Base-by-base conservation (phyloP, 2,888 invertebrate species). In the Drosophila yooni region DNA sequence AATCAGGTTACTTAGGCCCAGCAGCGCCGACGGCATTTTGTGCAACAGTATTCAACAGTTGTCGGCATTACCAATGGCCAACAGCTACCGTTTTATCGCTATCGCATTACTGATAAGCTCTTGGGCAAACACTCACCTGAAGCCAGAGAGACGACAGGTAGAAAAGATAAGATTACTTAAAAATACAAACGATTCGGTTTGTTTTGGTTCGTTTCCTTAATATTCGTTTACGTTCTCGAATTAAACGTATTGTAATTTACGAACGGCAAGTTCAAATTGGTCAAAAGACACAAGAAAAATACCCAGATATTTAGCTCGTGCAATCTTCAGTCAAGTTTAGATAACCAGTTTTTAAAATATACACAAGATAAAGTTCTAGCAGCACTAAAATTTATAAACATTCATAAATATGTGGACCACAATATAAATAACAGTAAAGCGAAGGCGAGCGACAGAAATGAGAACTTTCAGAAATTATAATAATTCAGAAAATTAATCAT, bases 21-120 rank as follows among this genome's bases (percentile, higher is more conserved):
- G 60, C 52, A 36, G 56, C n/a, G 48, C 74, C 80, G 83, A 65
- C 84, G 87, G 87, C 84, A 81, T 79, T 83, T 82, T 70, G 70
- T 62, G 46, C 50, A 57, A 54, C 57, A 52, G 15, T 27, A 33
- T 31, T 21, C 10, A 33, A 50, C 54, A 48, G 29, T 62, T 59
- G 62, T 71, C 66, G 50, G 66, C 48, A 60, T 50, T 68, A 57
- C 67, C 52, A 76, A 73, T 76, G 57, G 60, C n/a, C 69, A 61
- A 68, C 81, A 59, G 70, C 81, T 57, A 74, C 63, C 34, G 76
- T 36, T 33, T 18, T 18, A 50, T n/a, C 60, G 38, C 58, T 77
- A 76, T 76, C 74, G 76, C 73, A 52, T 48, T 11, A 21, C 66
- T 67, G 79, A 79, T 79, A 79, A 79, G 50, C 36, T 48, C 56